These are phyloP conservation scores for Diorhabda carinulata DNA, from an alignment of 1,140 invertebrate species.

Conservation along the genomic window DNA sequence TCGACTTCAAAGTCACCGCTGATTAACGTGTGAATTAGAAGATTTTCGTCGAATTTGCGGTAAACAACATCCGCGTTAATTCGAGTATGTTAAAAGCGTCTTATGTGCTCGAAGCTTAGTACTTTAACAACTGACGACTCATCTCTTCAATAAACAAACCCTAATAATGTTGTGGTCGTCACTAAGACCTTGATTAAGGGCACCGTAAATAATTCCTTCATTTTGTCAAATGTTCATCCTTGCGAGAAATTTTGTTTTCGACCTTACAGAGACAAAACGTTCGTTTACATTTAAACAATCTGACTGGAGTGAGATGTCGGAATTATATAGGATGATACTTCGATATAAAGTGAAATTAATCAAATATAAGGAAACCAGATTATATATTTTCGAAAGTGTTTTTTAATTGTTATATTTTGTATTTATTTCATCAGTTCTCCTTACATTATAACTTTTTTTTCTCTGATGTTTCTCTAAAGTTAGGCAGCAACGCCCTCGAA, in stretches of 20 bases:
- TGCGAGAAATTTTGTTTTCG: constrained; percentile 7
- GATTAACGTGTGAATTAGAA: constrained; percentile 1
- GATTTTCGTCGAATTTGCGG: constrained; percentile 1
- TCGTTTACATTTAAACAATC: neutral
- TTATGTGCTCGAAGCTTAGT: neutral
- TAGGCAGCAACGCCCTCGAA: too few relatives aligned
- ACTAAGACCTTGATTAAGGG: constrained; percentile 13
- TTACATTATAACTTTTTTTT: too few relatives aligned
- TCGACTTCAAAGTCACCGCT: neutral
- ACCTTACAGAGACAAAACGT: neutral
- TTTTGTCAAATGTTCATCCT: neutral
- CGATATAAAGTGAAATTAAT: neutral
- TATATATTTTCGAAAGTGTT: too few relatives aligned
- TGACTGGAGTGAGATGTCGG: neutral
- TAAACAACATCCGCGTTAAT: neutral
- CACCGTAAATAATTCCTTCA: neutral
- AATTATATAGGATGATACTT: too few relatives aligned
- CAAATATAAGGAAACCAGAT: too few relatives aligned
- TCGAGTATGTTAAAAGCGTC: constrained; percentile 6
- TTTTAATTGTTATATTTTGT: too few relatives aligned
- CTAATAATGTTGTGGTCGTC: constrained; percentile 17
- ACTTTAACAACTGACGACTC: constrained; percentile 7
- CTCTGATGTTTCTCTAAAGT: too few relatives aligned
- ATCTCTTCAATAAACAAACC: constrained; percentile 16
- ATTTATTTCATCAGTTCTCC: too few relatives aligned